A percentile compares a stretch with the other conserved stretches of the same genome.
Conservation (phyloP, 2,113 vertebrate species). For the Varanus komodoensis region DNA sequence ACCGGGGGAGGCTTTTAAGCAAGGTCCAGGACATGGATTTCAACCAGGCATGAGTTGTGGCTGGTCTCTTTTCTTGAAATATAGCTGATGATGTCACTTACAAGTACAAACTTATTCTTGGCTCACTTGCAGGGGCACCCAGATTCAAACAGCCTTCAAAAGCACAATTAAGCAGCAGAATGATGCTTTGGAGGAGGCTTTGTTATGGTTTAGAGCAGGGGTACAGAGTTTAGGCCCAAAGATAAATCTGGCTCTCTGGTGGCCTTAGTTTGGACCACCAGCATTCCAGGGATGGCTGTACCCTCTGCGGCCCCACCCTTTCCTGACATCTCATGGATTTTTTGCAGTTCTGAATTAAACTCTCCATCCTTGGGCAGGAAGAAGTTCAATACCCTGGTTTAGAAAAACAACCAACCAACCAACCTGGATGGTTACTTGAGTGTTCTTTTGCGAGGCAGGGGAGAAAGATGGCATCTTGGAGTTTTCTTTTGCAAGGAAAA, state of each 20-base stretch:
- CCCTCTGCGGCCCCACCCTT: too few relatives aligned
- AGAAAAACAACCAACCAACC: not conserved
- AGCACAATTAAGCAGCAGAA: not conserved
- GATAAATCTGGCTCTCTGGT: too few relatives aligned
- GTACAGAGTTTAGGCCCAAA: not conserved
- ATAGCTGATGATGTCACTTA: not conserved
- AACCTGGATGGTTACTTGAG: not conserved
- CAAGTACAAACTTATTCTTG: not conserved
- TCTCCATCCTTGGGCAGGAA: too few relatives aligned
- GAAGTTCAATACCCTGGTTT: not conserved
- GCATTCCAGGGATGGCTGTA: too few relatives aligned
- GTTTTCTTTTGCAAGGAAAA: not conserved
- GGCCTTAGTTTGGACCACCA: too few relatives aligned
- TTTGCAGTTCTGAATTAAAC: not conserved
- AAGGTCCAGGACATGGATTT: not conserved
- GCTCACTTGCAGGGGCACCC: not conserved
- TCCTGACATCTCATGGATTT: too few relatives aligned
- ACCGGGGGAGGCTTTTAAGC: not conserved
- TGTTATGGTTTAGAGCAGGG: not conserved
- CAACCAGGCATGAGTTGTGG: not conserved
- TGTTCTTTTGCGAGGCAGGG: not conserved
- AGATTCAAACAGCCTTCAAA: slow-evolving; percentile 32
- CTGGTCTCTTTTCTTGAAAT: not conserved
- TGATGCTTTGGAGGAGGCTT: not conserved
- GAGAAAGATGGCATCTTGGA: not conserved